Conservation (phyloP, 30 jellyfish, hydroid and myxozoan species). For the Turritopsis rubra region DNA sequence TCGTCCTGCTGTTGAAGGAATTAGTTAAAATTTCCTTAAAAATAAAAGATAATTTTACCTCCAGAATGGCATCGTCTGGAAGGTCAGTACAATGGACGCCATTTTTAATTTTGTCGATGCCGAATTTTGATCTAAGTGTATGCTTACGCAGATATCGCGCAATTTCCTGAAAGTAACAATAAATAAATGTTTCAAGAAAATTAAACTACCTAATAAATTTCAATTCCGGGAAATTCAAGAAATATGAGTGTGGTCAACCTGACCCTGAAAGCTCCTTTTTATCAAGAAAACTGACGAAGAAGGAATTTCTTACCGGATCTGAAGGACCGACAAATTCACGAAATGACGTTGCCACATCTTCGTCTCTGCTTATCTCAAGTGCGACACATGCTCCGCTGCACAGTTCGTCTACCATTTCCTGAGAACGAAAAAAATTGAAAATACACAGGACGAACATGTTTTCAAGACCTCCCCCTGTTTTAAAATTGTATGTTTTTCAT, state of each 20-base stretch:
- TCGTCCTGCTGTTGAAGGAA: too few species aligned
- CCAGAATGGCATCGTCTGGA: conserved; percentile 98
- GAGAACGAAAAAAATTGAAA: too few species aligned
- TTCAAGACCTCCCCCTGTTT: too few species aligned
- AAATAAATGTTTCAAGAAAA: too few species aligned
- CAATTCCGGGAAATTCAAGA: too few species aligned
- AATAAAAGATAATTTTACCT: conserved; percentile 46
- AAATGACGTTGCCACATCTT: conserved; percentile 66
- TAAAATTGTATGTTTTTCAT: too few species aligned
- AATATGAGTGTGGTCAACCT: too few species aligned
- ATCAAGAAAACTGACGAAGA: background rate
- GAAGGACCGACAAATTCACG: conserved; percentile 98
- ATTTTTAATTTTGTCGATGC: conserved; percentile 79
- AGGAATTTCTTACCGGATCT: conserved; percentile 78
- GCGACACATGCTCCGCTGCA: conserved; percentile 98
- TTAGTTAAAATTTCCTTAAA: too few species aligned
- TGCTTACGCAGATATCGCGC: conserved; percentile 91
- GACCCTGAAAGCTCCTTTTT: too few species aligned
- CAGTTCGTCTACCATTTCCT: conserved; percentile 97
- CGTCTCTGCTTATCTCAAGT: conserved; percentile 77
- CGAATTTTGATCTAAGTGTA: conserved; percentile 88
- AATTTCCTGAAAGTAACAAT: conserved; percentile 86
- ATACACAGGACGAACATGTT: too few species aligned
- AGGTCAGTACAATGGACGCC: conserved; percentile 97
- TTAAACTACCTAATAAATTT: too few species aligned